A percentile compares a stretch with the other conserved stretches of the same genome.
These are phyloP conservation scores for Ochlodes sylvanus DNA, from an alignment of 2,888 invertebrate species.

Conservation along the genomic window DNA sequence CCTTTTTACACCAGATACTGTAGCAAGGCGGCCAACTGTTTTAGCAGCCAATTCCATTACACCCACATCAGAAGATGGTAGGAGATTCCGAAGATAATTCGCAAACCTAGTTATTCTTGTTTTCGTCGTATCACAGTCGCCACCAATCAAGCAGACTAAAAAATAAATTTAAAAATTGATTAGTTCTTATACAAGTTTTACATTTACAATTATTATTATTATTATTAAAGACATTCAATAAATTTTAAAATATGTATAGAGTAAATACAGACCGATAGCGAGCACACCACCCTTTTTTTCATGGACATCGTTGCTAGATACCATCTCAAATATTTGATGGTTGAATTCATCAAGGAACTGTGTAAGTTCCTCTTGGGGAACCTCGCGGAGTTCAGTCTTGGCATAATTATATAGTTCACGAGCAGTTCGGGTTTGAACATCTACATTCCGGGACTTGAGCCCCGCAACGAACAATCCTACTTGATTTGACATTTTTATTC, in stretches of 20 bases:
- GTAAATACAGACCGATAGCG: slow-evolving; percentile 89
- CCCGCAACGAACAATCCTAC: slow-evolving; percentile 94
- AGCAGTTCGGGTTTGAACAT: slow-evolving; percentile 93
- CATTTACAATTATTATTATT: no score
- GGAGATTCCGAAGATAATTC: slow-evolving; percentile 94
- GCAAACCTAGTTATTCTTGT: slow-evolving; percentile 96
- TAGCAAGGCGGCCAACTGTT: slow-evolving; percentile 96
- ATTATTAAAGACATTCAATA: no score
- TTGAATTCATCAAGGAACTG: slow-evolving; percentile 97
- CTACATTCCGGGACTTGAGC: slow-evolving; percentile 94
- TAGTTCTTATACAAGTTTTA: no score
- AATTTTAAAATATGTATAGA: neutral
- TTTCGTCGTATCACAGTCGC: slow-evolving; percentile 96
- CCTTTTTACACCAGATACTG: slow-evolving; percentile 96
- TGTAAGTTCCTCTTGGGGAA: slow-evolving; percentile 95
- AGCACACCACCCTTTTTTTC: slow-evolving; percentile 98
- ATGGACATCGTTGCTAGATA: slow-evolving; percentile 95
- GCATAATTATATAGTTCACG: slow-evolving; percentile 96
- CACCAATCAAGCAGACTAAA: slow-evolving; percentile 95
- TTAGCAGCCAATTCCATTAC: slow-evolving; percentile 98
- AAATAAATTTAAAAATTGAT: slow-evolving; percentile 2
- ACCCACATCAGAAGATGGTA: slow-evolving; percentile 95
- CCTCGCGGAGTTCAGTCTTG: slow-evolving; percentile 95
- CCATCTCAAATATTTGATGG: slow-evolving; percentile 98
- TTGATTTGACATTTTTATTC: slow-evolving; percentile 75